These are phyloP conservation scores for Drosophila differens DNA, from an alignment of 2,888 invertebrate genomes.

Conservation along the genomic window DNA sequence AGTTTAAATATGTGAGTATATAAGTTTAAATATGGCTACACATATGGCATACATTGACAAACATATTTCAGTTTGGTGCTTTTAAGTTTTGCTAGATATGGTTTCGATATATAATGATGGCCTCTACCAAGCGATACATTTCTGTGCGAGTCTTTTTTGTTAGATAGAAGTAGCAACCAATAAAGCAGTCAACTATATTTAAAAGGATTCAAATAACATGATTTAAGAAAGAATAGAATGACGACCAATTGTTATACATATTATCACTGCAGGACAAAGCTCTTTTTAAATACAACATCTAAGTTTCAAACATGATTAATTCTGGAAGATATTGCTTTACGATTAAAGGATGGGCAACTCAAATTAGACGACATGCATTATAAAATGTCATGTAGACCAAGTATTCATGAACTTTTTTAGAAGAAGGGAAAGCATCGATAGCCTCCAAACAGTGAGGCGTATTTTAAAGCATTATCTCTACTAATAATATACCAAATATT, in stretches of 20 bases:
- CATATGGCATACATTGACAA: neutral
- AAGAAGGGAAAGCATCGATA: neutral
- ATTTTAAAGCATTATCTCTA: neutral
- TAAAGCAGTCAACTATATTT: neutral
- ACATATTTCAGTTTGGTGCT: conserved; percentile 11
- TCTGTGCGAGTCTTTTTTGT: neutral
- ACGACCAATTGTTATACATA: neutral
- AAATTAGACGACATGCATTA: too few species aligned
- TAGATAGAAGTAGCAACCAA: too few species aligned
- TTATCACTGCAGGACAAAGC: neutral
- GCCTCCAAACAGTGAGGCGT: neutral
- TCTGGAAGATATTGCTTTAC: neutral
- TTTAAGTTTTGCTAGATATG: conserved; percentile 18
- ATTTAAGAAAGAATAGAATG: neutral
- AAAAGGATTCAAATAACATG: neutral
- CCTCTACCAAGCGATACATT: neutral
- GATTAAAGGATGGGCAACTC: neutral
- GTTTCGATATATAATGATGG: conserved; percentile 7
- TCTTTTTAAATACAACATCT: neutral
- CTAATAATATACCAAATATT: neutral
- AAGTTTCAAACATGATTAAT: neutral
- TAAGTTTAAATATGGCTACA: neutral
- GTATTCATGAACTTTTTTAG: neutral
- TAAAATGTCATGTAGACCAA: neutral
- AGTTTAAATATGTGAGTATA: conserved; percentile 38